Evolutionary conservation across 2,888 invertebrate species (phyloP).

Genomic region (Hofmannophila pseudospretella): DNA sequence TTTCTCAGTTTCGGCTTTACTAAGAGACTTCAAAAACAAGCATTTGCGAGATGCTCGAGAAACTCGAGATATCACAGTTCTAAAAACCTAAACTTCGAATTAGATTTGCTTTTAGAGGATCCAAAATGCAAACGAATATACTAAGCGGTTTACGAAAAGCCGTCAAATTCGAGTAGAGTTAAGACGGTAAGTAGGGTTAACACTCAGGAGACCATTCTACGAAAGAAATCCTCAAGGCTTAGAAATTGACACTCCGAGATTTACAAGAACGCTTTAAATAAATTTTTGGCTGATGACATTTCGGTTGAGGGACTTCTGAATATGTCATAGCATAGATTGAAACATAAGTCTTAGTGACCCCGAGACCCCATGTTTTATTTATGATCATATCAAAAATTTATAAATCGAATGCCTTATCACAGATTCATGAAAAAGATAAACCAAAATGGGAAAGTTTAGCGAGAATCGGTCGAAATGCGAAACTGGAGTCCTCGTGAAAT

Average conservation of each 20-base stretch:
- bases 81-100: too few species aligned
- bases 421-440: neutral
- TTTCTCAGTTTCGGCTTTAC: neutral
- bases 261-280: neutral
- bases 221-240: neutral
- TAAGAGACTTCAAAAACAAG: neutral
- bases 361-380: neutral
- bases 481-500: neutral
- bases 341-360: neutral
- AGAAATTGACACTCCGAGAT: neutral
- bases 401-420: neutral
- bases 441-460: neutral
- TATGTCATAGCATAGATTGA: neutral
- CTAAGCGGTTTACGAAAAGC: neutral
- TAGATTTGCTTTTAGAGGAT: too few species aligned
- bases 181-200: conserved; percentile 1
- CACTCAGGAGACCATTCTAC: conserved; percentile 1
- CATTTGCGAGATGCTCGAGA: too few species aligned
- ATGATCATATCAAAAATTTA: neutral
- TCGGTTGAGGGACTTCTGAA: too few species aligned
- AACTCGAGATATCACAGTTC: too few species aligned
- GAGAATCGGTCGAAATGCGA: neutral
- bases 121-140: neutral
- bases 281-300: neutral
- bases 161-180: neutral